Percentiles rank a stretch among this genome's conserved stretches.
Evolutionary conservation across 2,113 vertebrate genomes (phyloP).

Genomic region (Cettia cetti): DNA sequence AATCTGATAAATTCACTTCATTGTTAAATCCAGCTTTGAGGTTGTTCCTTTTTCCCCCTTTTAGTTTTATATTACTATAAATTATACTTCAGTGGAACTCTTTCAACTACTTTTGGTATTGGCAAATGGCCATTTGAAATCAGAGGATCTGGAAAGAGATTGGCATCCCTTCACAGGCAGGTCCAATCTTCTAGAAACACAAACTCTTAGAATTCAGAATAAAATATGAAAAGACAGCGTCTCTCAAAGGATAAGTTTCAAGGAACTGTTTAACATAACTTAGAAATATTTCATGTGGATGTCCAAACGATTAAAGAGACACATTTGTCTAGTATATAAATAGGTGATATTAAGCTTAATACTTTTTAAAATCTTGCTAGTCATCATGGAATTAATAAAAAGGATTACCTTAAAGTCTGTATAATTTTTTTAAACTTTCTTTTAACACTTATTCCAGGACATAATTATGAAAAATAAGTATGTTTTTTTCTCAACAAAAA

Average conservation of each 20-base stretch:
- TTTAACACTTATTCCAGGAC: not conserved
- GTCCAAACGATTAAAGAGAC: not conserved
- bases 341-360: not conserved
- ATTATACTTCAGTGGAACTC: not conserved
- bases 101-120: not conserved
- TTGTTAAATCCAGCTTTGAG: not conserved
- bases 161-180: not conserved
- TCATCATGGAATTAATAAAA: not conserved
- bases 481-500: not conserved
- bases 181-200: not conserved
- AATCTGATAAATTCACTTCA: not conserved
- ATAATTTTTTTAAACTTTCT: not conserved
- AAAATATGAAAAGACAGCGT: not conserved
- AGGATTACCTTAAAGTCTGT: not conserved
- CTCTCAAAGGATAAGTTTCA: not conserved
- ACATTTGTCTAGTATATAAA: not conserved
- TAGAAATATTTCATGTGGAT: not conserved
- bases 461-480: slow-evolving; percentile 19
- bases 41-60: not conserved
- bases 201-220: not conserved
- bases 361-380: not conserved
- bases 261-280: not conserved
- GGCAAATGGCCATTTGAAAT: not conserved
- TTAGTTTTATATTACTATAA: not conserved
- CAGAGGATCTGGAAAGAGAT: not conserved